Conservation (phyloP, 2,797 vertebrate species). For the Apodemus agrarius region DNA sequence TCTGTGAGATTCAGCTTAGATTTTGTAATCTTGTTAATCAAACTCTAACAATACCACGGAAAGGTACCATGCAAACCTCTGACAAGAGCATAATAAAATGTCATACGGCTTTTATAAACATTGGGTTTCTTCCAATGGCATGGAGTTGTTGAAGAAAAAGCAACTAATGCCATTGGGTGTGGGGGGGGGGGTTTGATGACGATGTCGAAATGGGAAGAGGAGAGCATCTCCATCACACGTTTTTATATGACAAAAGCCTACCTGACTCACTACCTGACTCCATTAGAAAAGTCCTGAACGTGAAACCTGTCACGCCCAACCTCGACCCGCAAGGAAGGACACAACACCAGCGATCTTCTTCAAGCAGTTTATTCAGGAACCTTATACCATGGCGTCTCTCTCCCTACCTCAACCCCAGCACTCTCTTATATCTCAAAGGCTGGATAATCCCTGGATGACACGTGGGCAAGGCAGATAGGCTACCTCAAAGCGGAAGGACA, state of each 20-base stretch:
- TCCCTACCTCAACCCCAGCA: too few species aligned
- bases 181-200: not conserved
- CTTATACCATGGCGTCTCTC: too few species aligned
- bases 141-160: not conserved
- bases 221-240: not conserved
- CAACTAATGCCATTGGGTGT: not conserved
- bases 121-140: not conserved
- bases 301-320: too few species aligned
- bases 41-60: not conserved
- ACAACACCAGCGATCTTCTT: too few species aligned
- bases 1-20: slow-evolving; percentile 22
- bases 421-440: too few species aligned
- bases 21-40: not conserved
- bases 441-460: too few species aligned
- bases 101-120: not conserved
- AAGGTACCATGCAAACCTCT: not conserved
- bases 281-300: not conserved
- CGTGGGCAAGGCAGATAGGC: too few species aligned
- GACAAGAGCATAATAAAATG: not conserved
- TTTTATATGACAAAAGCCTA: not conserved
- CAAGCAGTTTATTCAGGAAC: too few species aligned
- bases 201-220: not conserved
- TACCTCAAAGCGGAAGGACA: too few species aligned
- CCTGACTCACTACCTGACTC: not conserved
- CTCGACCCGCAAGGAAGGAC: too few species aligned